Conservation (phyloP, 2,113 vertebrate genomes). For the Vanacampus margaritifer region DNA sequence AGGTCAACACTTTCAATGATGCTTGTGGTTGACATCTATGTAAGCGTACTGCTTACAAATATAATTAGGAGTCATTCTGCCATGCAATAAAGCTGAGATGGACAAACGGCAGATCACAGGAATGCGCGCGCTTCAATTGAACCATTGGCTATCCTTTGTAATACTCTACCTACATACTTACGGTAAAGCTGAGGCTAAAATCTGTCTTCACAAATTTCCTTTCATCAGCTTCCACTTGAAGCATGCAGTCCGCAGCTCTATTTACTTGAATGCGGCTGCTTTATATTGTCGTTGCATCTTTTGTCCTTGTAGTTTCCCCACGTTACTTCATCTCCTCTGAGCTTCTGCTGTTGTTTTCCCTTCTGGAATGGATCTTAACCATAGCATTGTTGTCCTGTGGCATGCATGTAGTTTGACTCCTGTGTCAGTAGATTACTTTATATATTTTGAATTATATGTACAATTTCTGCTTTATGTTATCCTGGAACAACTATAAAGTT, state of each 20-base stretch:
- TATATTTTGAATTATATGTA: neutral
- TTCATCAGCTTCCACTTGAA: neutral
- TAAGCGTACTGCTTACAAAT: neutral
- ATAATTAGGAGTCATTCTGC: neutral
- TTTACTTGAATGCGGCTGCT: neutral
- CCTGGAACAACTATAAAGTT: too few species aligned
- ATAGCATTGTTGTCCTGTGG: neutral
- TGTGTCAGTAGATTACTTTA: slow-evolving; percentile 5
- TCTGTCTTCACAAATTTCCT: too few species aligned
- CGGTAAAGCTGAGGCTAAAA: neutral
- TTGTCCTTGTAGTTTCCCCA: neutral
- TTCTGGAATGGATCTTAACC: neutral
- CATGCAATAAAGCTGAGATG: neutral
- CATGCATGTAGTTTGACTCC: slow-evolving; percentile 13
- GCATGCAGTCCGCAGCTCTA: neutral
- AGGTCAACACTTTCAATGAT: neutral
- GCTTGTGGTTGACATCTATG: neutral
- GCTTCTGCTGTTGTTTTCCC: slow-evolving; percentile 14
- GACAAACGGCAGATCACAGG: too few species aligned
- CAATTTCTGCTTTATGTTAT: too few species aligned
- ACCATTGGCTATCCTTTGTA: neutral
- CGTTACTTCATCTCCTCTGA: neutral
- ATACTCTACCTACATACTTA: neutral
- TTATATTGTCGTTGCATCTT: neutral
- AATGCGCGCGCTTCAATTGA: neutral